Evolutionary conservation across 2,113 vertebrate genomes (phyloP).

Genomic region (Eulemur rufifrons): DNA sequence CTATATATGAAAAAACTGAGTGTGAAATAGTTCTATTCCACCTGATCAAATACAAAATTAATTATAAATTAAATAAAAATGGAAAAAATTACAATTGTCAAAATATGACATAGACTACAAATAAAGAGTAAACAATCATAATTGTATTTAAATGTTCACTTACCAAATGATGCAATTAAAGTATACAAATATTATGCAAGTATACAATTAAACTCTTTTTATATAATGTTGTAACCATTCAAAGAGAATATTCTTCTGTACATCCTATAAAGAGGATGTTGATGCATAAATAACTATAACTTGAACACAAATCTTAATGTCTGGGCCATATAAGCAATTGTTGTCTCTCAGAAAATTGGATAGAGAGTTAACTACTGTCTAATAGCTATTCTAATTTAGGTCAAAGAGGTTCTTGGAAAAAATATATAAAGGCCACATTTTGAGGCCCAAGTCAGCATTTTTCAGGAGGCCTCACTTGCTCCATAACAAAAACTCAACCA

Average conservation of each 20-base stretch:
- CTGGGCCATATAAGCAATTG: neutral
- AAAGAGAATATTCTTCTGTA: neutral
- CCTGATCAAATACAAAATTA: neutral
- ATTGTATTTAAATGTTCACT: neutral
- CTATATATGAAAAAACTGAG: neutral
- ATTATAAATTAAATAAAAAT: conserved; percentile 6
- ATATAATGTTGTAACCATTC: neutral
- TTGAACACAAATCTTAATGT: neutral
- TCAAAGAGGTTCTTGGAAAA: neutral
- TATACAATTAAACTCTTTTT: neutral
- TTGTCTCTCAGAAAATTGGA: neutral
- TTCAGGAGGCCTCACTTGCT: neutral
- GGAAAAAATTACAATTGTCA: neutral
- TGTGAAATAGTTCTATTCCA: neutral
- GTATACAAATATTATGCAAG: neutral
- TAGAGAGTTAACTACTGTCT: neutral
- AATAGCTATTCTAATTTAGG: neutral
- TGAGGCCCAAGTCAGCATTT: neutral
- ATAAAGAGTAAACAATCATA: neutral
- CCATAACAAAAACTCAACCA: neutral
- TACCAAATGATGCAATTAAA: neutral
- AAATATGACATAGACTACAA: neutral
- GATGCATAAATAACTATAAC: neutral
- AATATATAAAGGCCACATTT: neutral
- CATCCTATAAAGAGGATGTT: neutral